Conservation (phyloP, 35 echinoderm and acorn worm genomes). For the Apostichopus parvimensis region DNA sequence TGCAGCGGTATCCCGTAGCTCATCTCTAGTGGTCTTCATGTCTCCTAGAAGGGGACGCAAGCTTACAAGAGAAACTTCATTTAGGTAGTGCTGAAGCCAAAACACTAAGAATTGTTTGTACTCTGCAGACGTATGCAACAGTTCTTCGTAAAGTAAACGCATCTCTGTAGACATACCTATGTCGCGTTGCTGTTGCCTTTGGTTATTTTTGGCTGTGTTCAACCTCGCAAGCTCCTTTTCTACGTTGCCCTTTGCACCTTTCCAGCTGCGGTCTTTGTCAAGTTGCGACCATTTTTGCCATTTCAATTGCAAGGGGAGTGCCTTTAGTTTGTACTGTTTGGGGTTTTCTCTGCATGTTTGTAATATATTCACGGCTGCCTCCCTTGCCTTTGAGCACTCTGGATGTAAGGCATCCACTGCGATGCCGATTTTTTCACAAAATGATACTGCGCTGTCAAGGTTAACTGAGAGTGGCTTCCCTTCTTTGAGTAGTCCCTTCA, state of each 20-base stretch:
- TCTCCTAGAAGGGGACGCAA: constrained; percentile 21
- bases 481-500: neutral
- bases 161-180: constrained; percentile 25
- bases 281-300: neutral
- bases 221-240: neutral
- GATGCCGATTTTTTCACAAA: neutral
- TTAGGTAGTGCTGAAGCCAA: constrained; percentile 23
- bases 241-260: constrained; percentile 33
- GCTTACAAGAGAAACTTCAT: neutral
- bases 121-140: neutral
- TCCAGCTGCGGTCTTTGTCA: constrained; percentile 54
- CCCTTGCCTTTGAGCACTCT: neutral
- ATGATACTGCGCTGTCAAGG: neutral
- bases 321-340: constrained; percentile 31
- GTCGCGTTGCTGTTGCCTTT: neutral
- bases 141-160: neutral
- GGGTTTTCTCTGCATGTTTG: neutral
- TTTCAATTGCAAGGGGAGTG: no score
- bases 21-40: neutral
- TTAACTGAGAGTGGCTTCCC: neutral
- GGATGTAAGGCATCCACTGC: neutral
- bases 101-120: constrained; percentile 9
- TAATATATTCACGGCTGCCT: neutral
- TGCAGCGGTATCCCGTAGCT: neutral
- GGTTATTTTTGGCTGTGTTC: neutral